Conservation (phyloP, 2,888 invertebrate genomes). For the Ophioninae sp. region DNA sequence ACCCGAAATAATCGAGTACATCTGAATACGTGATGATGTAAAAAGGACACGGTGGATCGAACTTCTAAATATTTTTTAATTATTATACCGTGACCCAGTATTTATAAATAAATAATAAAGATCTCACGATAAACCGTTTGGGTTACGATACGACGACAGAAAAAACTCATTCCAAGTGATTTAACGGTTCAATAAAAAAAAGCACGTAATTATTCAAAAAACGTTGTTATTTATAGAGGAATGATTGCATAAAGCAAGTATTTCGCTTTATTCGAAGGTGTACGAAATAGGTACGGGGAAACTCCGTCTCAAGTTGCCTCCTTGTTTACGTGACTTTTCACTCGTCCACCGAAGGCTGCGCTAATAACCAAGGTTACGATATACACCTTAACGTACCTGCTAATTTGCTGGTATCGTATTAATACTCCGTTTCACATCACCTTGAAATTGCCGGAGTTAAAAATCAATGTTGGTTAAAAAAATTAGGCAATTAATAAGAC, state of each 20-base stretch:
- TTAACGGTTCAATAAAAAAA: background rate
- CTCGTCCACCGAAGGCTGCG: constrained; percentile 44
- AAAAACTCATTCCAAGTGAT: background rate
- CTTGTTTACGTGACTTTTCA: constrained; percentile 38
- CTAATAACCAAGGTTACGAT: constrained; percentile 38
- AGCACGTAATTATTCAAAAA: too few species aligned
- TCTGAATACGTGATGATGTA: background rate
- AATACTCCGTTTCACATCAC: too few species aligned
- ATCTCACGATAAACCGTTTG: background rate
- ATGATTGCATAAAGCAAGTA: too few species aligned
- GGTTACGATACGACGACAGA: background rate
- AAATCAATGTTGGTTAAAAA: too few species aligned
- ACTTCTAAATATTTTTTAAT: background rate
- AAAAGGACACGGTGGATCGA: background rate
- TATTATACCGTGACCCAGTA: background rate
- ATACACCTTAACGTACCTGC: background rate
- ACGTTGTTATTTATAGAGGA: too few species aligned
- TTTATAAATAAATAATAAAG: background rate
- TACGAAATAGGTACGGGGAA: constrained; percentile 15
- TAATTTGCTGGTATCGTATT: too few species aligned
- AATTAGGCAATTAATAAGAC: background rate
- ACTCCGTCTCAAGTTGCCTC: constrained; percentile 24
- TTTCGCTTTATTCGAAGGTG: constrained; percentile 9
- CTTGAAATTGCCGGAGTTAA: too few species aligned
- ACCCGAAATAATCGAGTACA: background rate